These are phyloP conservation scores for Callorhinus ursinus DNA, from an alignment of 2,113 vertebrate genomes.

Conservation along the genomic window DNA sequence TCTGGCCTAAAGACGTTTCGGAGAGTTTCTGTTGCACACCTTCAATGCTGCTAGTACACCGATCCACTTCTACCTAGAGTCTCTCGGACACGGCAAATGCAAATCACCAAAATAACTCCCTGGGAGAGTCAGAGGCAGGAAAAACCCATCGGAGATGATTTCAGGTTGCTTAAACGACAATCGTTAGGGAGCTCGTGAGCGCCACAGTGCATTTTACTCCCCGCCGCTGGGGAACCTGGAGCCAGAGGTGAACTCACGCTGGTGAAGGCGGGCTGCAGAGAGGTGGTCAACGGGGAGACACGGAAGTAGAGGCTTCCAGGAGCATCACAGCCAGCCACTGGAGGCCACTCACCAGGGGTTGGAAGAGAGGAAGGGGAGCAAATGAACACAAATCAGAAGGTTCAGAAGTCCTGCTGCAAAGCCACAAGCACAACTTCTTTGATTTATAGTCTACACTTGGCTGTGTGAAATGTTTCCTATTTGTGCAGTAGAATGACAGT, in stretches of 20 bases:
- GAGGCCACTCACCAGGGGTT: neutral
- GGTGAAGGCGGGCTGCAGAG: slow-evolving; percentile 56
- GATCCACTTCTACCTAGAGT: neutral
- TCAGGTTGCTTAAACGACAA: slow-evolving; percentile 55
- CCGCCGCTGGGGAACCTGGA: neutral
- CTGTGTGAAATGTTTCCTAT: slow-evolving; percentile 7
- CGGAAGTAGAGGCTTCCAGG: neutral
- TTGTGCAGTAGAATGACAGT: neutral
- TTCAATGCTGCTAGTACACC: neutral
- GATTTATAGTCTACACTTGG: neutral
- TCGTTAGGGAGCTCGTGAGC: slow-evolving; percentile 55
- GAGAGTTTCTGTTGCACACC: neutral
- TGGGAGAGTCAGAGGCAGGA: slow-evolving; percentile 57
- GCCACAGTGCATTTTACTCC: slow-evolving; percentile 60
- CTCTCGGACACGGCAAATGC: neutral
- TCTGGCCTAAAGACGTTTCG: neutral
- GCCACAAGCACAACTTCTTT: slow-evolving; percentile 20
- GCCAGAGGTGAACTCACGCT: slow-evolving; percentile 55
- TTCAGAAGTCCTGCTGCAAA: slow-evolving; percentile 59
- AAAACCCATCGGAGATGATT: slow-evolving; percentile 4
- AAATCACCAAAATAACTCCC: slow-evolving; percentile 29
- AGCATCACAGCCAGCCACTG: slow-evolving; percentile 15
- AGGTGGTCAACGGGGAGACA: slow-evolving; percentile 43
- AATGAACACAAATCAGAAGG: slow-evolving; percentile 43
- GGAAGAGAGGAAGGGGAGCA: neutral